Evolutionary conservation across 2,113 vertebrate genomes (phyloP).

Genomic region (Oncorhynchus mykiss): DNA sequence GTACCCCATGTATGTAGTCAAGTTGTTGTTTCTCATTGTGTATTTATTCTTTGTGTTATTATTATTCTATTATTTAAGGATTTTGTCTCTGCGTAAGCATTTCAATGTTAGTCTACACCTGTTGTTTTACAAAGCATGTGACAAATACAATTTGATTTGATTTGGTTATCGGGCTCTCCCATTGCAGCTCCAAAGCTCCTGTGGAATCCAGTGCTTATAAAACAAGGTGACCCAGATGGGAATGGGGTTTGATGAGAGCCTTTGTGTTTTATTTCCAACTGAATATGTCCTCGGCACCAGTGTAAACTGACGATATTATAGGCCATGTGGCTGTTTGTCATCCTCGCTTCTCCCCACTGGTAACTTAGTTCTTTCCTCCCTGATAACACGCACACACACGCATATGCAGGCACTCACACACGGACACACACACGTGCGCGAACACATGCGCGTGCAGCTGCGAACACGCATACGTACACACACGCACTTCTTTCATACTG

Average conservation of each 20-base stretch:
- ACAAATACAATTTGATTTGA: too few relatives aligned
- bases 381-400: conserved; percentile 9
- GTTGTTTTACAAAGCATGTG: too few relatives aligned
- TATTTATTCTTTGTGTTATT: too few relatives aligned
- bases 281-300: conserved; percentile 50
- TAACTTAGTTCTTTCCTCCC: conserved; percentile 29
- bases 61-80: too few relatives aligned
- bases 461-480: too few relatives aligned
- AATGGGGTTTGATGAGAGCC: conserved; percentile 31
- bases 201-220: conserved; percentile 53
- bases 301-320: conserved; percentile 38
- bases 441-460: too few relatives aligned
- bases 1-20: too few relatives aligned
- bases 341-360: conserved; percentile 22
- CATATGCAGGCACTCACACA: conserved; percentile 3
- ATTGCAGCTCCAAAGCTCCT: conserved; percentile 13
- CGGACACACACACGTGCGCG: too few relatives aligned
- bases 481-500: conserved; percentile 10
- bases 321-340: conserved; percentile 36
- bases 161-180: conserved; percentile 21
- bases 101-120: too few relatives aligned
- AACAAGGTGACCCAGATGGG: conserved; percentile 49
- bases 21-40: too few relatives aligned
- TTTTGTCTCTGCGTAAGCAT: too few relatives aligned
- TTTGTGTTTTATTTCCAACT: conserved; percentile 50